Base-by-base conservation (phyloP, 2,113 vertebrate genomes). In the Tachysurus vachellii region DNA sequence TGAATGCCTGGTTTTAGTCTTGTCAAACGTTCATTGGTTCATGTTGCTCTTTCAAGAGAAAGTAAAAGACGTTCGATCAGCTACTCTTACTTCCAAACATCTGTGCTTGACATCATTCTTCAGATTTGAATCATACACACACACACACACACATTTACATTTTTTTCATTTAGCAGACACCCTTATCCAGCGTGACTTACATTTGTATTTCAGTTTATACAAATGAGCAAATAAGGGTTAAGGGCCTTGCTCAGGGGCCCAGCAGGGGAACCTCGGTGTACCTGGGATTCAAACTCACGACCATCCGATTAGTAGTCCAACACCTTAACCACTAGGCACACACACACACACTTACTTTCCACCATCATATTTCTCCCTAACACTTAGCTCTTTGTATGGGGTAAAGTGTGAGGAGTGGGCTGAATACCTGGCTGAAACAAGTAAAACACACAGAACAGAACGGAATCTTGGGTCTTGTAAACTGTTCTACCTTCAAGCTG, bases 331-430 rank as follows among this genome's bases (percentile, higher is more conserved):
- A 36, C 36, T 2, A 36, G 36, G 36, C 36, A 36, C 36, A 92
- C 44, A 94, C 91, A 93, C 88, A 91, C 92, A 93, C 92, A 92
- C 68, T 31, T 47, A 50, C 50, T 13, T 68, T 56, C 21, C 56
- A 50, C 44, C 93, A 93, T 92, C 91, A 92, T 92, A 92, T 93
- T 91, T 88, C 89, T 85, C 88, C 85, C 91, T 90, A 92, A 95
- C 93, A 95, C 93, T 93, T 89, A 91, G 91, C 89, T 94, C 94
- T 95, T 95, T 95, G 94, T 95, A 91, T 84, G 79, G 66, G 85
- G 75, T 13, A 90, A 91, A 93, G 89, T 91, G 91, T 42, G 92
- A 93, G 91, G 90, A 91, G 84, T 57, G 80, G 44, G 82, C 75
- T 77, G 47, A 75, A 79, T 62, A 88, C 61, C 79, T 61, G 50